A percentile compares a stretch with the other conserved stretches of the same genome.
These are phyloP conservation scores for Ooceraea biroi DNA, from an alignment of 1,140 invertebrate genomes.

Conservation along the genomic window DNA sequence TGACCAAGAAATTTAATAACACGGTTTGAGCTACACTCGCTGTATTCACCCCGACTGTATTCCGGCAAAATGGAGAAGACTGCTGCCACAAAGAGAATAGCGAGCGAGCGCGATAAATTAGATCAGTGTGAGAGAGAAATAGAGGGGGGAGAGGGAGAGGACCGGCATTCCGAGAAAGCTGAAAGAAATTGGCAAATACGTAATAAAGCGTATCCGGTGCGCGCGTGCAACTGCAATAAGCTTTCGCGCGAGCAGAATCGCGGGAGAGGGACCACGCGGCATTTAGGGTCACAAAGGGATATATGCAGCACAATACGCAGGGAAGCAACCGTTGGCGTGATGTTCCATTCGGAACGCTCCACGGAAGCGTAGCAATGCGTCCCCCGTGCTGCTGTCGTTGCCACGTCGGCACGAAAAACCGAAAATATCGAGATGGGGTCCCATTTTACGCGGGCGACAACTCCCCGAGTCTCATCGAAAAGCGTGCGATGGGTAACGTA, in stretches of 20 bases:
- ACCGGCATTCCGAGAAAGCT: not conserved
- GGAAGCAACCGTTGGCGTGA: constrained; percentile 14
- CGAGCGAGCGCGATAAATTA: constrained; percentile 50
- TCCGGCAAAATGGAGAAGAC: constrained; percentile 12
- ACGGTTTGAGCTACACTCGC: not conserved
- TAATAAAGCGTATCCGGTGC: constrained; percentile 13
- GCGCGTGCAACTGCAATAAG: constrained; percentile 19
- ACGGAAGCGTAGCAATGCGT: constrained; percentile 4
- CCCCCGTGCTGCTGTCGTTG: not conserved
- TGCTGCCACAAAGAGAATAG: constrained; percentile 33
- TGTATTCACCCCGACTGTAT: constrained; percentile 8
- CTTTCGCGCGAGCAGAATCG: not conserved
- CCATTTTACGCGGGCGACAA: not conserved
- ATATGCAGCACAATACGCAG: constrained; percentile 20
- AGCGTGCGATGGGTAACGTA: not conserved
- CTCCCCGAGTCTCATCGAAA: not conserved
- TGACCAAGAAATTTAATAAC: constrained; percentile 64
- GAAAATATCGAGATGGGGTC: constrained; percentile 32
- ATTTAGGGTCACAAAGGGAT: constrained; percentile 48
- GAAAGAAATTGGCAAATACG: constrained; percentile 39
- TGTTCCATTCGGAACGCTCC: constrained; percentile 29
- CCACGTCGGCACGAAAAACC: constrained; percentile 12
- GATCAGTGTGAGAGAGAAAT: not conserved
- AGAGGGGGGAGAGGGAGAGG: not conserved
- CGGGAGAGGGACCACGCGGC: not conserved